Base-by-base conservation (phyloP, 2,797 vertebrate species). In the Etheostoma perlongum region DNA sequence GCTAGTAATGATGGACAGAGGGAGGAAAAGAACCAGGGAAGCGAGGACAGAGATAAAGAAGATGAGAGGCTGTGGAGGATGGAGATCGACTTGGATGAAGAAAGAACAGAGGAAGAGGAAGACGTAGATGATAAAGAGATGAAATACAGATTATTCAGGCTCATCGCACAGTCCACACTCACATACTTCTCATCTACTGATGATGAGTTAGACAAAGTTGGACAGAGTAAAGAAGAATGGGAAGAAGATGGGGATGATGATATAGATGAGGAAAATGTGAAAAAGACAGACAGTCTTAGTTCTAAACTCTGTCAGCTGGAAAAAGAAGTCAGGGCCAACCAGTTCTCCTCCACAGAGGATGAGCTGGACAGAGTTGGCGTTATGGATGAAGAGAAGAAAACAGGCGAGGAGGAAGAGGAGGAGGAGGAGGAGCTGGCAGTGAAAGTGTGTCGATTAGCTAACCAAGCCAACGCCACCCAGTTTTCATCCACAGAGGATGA, bases 341-440 rank as follows among this genome's bases (percentile, higher is more conserved):
- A 91, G 71, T 89, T 93, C 52, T 94, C 91, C 25, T 95, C 92
- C 69, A 93, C 93, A 0, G 93, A 94, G 71, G 94, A 95, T n/a
- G 93, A 94, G 71, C 71, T 92, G 72, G 93, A 93, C 82, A 81
- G 83, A 74, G 30, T 67, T 16, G 88, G 89, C 6, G 6, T 81
- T 0, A 19, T 53, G 33, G 73, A 77, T 25, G 82, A 82, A 2
- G 80, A 73, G 51, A 58, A 19, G 55, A 58, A 49, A 58, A 21
- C 64, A 18, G 72, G 47, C 23, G 76, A 78, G 1, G 63, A 63
- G n/a, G 76, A 59, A 6, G 75, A 71, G 53, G 80, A 84, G 64
- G 63, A 63, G 18, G 76, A 59, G 7, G 75, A 71, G 53, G 80
- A 84, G 64, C 73, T 93, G 75, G 85, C 63, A 1, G n/a, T 78